Base-by-base conservation (phyloP, 2,113 vertebrate species). In the Regulus satrapa region DNA sequence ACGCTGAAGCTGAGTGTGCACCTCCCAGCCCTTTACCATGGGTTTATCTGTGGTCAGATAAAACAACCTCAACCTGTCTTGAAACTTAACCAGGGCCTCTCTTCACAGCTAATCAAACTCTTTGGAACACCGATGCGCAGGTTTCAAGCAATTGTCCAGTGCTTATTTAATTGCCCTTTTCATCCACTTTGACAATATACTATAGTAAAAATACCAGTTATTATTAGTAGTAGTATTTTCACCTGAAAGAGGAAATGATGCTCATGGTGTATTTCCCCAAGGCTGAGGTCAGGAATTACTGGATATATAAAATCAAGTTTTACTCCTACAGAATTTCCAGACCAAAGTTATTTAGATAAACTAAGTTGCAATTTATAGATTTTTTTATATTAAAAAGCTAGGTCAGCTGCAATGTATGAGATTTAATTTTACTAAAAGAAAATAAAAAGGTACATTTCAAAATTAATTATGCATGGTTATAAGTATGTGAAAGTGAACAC, bases 391-490 rank as follows among this genome's bases (percentile, higher is more conserved):
- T 94, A 61, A 62, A 93, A 92, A 95, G 82, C 26, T 52, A 92
- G 12, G 16, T 69, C 12, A 63, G 18, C 61, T 82, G 63, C 85
- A 58, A 75, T 89, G 51, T 88, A 56, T 45, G 40, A 93, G 56
- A 49, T 94, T 84, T 95, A 24, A 31, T 52, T 89, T 84, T 85
- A 69, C 54, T 92, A 84, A 93, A 93, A 92, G 81, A 85, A 92
- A 77, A 89, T 19, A 45, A 43, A 74, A 41, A 8, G 58, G 79
- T 95, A 84, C 28, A 72, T 84, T 88, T 98, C 34, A 93, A 96
- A 97, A 97, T 97, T 97, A 98, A 96, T 97, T 97, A 97, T 96
- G 91, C 63, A 94, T 77, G 51, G 52, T 83, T 88, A 46, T 77
- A 87, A 86, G 74, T 68, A 88, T n/a, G 36, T 74, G 67, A 85